Base-by-base conservation (phyloP, 2,113 vertebrate species). In the Calidris pygmaea region DNA sequence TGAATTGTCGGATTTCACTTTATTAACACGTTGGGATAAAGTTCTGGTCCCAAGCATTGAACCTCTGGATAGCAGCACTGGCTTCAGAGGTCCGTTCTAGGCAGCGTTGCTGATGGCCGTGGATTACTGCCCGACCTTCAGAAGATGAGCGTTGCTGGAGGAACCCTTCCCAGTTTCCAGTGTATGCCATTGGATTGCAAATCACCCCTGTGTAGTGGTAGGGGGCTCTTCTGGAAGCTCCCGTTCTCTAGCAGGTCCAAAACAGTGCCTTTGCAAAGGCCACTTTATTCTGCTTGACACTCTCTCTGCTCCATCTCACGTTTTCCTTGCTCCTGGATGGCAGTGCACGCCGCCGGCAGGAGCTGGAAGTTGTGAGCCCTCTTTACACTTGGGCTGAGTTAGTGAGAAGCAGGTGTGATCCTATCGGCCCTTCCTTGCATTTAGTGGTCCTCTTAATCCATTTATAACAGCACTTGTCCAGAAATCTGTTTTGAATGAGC, bases 401-500 rank as follows among this genome's bases (percentile, higher is more conserved):
- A 82, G 88, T 55, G 80, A 97, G 97, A 97, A 97, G 97, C 97
- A 98, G 97, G 97, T 98, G 97, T 97, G 96, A 96, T 78, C 89
- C 82, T 94, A 14, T 89, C 70, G 12, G 87, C 72, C 77, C 83
- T 90, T 95, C 52, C 92, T 85, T 96, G 73, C 81, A 47, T 97
- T 97, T 94, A 95, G 87, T 94, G 94, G 89, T 96, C 91, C 91
- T 97, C 87, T 96, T 98, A 97, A 98, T 98, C 97, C 97, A 96
- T 97, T 98, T 97, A 95, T 97, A 97, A 98, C 98, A 95, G 85
- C 70, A 79, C 96, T 98, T 98, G 97, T 98, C 97, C 97, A 98
- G 97, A 98, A 98, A 98, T 98, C 98, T 98, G 96, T 96, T 97
- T 98, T 98, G 97, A 97, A 95, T 97, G 97, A 98, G 97, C 80